Evolutionary conservation across 2,113 vertebrate species (phyloP).

Genomic region (Alligator mississippiensis): DNA sequence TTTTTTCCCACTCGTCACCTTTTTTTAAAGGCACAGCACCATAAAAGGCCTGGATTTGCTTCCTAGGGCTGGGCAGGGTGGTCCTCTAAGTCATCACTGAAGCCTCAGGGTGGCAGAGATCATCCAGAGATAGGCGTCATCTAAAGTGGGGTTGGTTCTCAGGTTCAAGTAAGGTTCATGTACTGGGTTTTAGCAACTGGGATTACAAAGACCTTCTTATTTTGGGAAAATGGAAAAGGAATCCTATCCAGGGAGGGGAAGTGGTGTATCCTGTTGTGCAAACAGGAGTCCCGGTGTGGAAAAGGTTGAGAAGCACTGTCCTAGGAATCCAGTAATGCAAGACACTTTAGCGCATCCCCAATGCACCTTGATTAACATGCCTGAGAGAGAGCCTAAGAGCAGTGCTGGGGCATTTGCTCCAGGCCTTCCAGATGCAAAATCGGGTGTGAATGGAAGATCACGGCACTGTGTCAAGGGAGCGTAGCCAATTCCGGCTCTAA

Average conservation of each 20-base stretch:
- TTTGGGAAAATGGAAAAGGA: not conserved
- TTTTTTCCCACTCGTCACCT: not conserved
- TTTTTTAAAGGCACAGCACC: not conserved
- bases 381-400: not conserved
- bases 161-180: not conserved
- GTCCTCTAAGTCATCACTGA: not conserved
- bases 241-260: not conserved
- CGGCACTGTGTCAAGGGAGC: too few relatives aligned
- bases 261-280: not conserved
- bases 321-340: too few relatives aligned
- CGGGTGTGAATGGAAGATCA: too few relatives aligned
- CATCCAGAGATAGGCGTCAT: not conserved
- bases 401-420: too few relatives aligned
- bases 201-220: not conserved
- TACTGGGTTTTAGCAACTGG: accelerated
- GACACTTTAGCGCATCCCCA: too few relatives aligned
- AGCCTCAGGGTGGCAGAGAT: not conserved
- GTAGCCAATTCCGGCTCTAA: not conserved
- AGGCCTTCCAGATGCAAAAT: too few relatives aligned
- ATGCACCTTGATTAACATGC: too few relatives aligned
- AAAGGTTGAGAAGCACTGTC: not conserved
- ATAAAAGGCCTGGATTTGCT: not conserved
- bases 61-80: not conserved
- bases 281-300: not conserved
- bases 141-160: too few relatives aligned